Percentiles rank a stretch among this genome's conserved stretches.
Conservation (phyloP, 2,797 vertebrate genomes). For the Amphiprion clarkii region DNA sequence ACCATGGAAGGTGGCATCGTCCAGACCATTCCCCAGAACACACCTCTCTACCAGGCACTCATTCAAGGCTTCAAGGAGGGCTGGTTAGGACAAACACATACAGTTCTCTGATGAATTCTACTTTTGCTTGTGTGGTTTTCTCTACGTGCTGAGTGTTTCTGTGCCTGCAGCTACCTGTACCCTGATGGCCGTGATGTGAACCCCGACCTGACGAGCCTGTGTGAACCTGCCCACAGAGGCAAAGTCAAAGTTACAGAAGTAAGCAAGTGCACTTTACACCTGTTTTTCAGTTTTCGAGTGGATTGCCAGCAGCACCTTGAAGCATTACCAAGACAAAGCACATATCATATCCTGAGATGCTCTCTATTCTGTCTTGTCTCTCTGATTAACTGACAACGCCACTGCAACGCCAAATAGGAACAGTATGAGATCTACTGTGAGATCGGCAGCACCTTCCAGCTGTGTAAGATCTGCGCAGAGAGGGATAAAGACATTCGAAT, state of each 20-base stretch:
- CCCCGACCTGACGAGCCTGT: conserved; percentile 85
- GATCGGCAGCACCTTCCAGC: conserved; percentile 91
- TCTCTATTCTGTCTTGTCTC: conserved; percentile 16
- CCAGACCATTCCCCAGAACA: conserved; percentile 90
- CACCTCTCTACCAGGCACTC: conserved; percentile 87
- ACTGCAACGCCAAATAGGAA: conserved; percentile 79
- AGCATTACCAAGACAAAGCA: conserved; percentile 5
- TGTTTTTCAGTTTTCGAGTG: conserved; percentile 11
- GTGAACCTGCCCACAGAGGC: conserved; percentile 62
- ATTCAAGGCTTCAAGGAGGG: conserved; percentile 88
- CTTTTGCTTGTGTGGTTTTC: conserved; percentile 7
- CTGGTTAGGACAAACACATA: conserved; percentile 81
- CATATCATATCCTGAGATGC: conserved; percentile 8
- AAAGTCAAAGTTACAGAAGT: conserved; percentile 88
- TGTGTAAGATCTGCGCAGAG: conserved; percentile 93
- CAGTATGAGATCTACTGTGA: conserved; percentile 92
- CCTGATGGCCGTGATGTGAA: conserved; percentile 89
- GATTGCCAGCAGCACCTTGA: conserved; percentile 9
- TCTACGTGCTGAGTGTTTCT: conserved; percentile 41
- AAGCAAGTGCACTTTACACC: conserved; percentile 33
- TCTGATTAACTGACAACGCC: not conserved
- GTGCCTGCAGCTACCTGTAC: conserved; percentile 86
- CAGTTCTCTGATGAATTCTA: not conserved
- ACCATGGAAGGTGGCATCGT: conserved; percentile 83
- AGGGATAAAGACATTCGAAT: conserved; percentile 89